A percentile compares a stretch with the other conserved stretches of the same genome.
Conservation (phyloP, 1,140 invertebrate species). For the Cyclina sinensis region DNA sequence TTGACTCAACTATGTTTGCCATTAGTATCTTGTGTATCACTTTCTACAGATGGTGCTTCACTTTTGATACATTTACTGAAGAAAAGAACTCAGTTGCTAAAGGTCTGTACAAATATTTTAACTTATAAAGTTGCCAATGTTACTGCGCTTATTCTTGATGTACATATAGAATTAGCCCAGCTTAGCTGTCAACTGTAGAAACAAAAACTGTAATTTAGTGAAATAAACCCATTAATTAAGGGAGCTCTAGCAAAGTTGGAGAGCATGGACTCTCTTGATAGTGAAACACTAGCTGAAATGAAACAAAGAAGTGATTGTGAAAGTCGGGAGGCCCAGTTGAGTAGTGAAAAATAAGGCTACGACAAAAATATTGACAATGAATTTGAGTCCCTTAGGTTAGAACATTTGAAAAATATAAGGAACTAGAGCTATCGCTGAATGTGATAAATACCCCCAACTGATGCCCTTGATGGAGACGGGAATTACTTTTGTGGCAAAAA, state of each 20-base stretch:
- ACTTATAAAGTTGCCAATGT: conserved; percentile 41
- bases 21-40: too few species aligned
- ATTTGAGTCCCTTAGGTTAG: conserved; percentile 13
- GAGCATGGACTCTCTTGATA: neutral
- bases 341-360: neutral
- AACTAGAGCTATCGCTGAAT: too few species aligned
- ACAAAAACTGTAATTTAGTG: conserved; percentile 33
- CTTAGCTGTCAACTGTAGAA: conserved; percentile 34
- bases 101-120: conserved; percentile 32
- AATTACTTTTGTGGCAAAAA: too few species aligned
- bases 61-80: conserved; percentile 27
- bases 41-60: too few species aligned
- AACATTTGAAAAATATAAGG: too few species aligned
- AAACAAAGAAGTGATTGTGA: neutral
- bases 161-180: neutral
- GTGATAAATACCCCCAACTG: too few species aligned
- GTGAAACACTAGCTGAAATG: conserved; percentile 1
- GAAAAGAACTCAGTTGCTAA: conserved; percentile 25
- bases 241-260: conserved; percentile 1
- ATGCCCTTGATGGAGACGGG: too few species aligned
- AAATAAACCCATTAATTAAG: neutral
- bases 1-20: too few species aligned
- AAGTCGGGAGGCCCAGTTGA: neutral
- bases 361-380: conserved; percentile 9
- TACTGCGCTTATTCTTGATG: conserved; percentile 33